Base-by-base conservation (phyloP, 1,140 invertebrate species). In the Brachionus calyciflorus region DNA sequence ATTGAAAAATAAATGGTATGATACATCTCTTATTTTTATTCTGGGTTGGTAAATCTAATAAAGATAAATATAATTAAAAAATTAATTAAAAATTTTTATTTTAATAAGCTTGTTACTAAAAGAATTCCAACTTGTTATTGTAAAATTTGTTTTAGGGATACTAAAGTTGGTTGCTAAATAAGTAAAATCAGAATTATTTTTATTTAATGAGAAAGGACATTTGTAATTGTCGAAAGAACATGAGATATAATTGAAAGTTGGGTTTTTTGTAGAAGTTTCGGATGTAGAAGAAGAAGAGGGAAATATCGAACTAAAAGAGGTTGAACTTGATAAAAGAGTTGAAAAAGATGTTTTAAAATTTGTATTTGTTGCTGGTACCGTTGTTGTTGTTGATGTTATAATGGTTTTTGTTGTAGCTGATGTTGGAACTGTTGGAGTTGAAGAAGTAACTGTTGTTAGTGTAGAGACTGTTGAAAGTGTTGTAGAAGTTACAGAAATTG, bases 11-110 rank as follows among this genome's bases (percentile, higher is more conserved):
- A 33, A 57, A 57, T 17, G 53, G 53, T 10, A 57, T 9, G 3
- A 57, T 12, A 57, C 53, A 57, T n/a, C 3, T 57, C 3, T 33
- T 28, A 33, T 33, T 33, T 28, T 37, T 37, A 9, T 33, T 57
- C 12, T 28, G 5, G 3, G 53, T 57, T 6, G 53, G 53, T 14
- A 28, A 6, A 7, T 33, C 53, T 57, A 33, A 57, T 6, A 53
- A 53, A 21, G n/a, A n/a, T n/a, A n/a, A n/a, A n/a, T n/a, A n/a
- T n/a, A 57, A 26, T 28, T 48, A 24, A 51, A 44, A 46, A 70
- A 70, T 68, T 17, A 70, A 26, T 4, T 10, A 33, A 46, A 48
- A 12, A 28, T 21, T 5, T 55, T 55, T 2, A 46, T 46, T 17
- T 17, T 24, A 26, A 49, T 1, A 70, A 24, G 3, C 26, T 48